phyloP scores from a whole-genome alignment of 2,888 invertebrate species.

The Tillus elongatus region DNA sequence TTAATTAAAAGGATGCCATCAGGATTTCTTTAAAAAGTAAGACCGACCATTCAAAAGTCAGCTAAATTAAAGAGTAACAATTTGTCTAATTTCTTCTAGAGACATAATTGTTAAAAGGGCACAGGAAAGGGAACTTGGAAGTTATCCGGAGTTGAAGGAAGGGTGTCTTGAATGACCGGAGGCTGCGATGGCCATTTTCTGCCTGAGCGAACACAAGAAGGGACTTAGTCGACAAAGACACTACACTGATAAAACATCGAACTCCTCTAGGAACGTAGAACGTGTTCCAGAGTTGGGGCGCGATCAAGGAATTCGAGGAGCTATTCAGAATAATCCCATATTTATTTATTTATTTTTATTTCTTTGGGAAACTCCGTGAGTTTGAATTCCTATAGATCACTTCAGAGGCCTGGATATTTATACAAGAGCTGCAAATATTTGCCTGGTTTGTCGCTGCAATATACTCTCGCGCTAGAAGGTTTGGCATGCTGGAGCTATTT shows the following conservation, averaged over 20 bases:
- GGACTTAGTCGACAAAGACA: conserved; percentile 23
- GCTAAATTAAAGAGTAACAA: conserved; percentile 21
- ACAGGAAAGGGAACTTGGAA: conserved; percentile 18
- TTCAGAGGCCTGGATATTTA: no score
- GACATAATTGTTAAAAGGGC: conserved; percentile 19
- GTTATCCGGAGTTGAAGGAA: conserved; percentile 21
- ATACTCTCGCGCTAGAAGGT: no score
- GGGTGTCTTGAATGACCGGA: conserved; percentile 31
- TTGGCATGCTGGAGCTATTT: no score
- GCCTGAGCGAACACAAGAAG: conserved; percentile 32
- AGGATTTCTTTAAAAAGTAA: conserved; percentile 14
- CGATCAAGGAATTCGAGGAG: no score
- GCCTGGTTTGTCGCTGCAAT: no score
- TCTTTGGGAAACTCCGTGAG: no score
- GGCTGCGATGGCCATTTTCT: conserved; percentile 33
- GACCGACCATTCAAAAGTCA: conserved; percentile 11
- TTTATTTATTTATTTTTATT: no score
- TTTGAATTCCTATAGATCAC: no score
- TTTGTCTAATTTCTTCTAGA: conserved; percentile 20
- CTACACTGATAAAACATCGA: conserved; percentile 23
- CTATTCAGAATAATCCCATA: no score
- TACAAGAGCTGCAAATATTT: no score
- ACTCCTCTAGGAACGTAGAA: no score
- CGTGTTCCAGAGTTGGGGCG: no score
- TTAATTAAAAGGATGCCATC: not conserved